phyloP scores from a whole-genome alignment of 2,113 vertebrate species.

The Dascyllus trimaculatus region DNA sequence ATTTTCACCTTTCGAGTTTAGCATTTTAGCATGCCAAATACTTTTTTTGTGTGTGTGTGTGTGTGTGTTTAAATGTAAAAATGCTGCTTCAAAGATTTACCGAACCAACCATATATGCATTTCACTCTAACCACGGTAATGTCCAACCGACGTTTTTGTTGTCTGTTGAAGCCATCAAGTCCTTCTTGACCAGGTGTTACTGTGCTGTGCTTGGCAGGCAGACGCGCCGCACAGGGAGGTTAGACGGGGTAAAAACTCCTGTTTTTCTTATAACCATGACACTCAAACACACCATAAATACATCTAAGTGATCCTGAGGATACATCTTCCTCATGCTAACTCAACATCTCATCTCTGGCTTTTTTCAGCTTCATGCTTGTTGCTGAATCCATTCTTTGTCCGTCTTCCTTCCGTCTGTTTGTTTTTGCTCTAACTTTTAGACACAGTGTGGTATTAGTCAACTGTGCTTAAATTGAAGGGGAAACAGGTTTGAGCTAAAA shows the following conservation, averaged over 20 bases:
- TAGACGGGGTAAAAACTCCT: no score
- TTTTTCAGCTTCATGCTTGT: neutral
- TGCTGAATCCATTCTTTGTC: neutral
- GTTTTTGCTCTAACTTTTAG: neutral
- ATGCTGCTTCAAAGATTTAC: no score
- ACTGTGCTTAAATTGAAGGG: neutral
- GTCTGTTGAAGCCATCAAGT: neutral
- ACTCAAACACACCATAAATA: no score
- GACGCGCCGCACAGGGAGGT: no score
- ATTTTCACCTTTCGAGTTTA: no score
- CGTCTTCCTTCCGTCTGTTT: neutral
- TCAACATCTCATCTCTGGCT: constrained; percentile 7
- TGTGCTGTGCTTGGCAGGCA: neutral
- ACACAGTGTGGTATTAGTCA: neutral
- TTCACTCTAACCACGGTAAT: no score
- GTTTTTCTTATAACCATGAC: no score
- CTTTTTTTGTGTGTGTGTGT: no score
- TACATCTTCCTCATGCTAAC: constrained; percentile 17
- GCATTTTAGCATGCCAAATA: no score
- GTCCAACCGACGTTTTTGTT: neutral
- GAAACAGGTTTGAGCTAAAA: neutral
- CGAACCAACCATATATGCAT: neutral
- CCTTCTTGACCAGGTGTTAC: constrained; percentile 21
- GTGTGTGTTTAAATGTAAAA: no score
- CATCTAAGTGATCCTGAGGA: neutral